phyloP scores from a whole-genome alignment of 2,888 invertebrate genomes.

The Schrankia costaestrigalis region DNA sequence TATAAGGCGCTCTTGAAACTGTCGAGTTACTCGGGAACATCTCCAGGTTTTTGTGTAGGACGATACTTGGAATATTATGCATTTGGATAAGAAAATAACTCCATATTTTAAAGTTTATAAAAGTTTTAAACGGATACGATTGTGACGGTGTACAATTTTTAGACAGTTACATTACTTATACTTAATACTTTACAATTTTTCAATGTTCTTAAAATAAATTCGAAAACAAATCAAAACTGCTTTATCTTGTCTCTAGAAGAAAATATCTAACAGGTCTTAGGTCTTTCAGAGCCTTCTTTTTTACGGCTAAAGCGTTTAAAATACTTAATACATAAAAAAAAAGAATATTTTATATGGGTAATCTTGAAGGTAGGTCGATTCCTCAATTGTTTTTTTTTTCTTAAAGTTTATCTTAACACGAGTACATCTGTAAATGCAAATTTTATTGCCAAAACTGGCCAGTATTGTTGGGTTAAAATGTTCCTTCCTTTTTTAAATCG shows the following conservation, averaged over 20 bases:
- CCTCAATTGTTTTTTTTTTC: too few relatives aligned
- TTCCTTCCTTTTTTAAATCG: slow-evolving; percentile 17
- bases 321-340: too few relatives aligned
- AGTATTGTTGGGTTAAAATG: slow-evolving; percentile 12
- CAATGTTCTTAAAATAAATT: too few relatives aligned
- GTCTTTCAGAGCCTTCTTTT: too few relatives aligned
- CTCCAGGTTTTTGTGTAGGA: slow-evolving; percentile 45
- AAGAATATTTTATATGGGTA: too few relatives aligned
- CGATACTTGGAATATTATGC: slow-evolving; percentile 14
- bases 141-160: background rate
- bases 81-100: slow-evolving; percentile 17
- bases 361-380: too few relatives aligned
- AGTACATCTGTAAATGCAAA: slow-evolving; percentile 26
- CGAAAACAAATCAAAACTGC: too few relatives aligned
- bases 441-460: slow-evolving; percentile 8
- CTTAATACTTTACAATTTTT: too few relatives aligned
- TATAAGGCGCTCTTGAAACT: slow-evolving; percentile 52
- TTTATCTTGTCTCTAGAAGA: too few relatives aligned
- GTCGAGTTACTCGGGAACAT: slow-evolving; percentile 47
- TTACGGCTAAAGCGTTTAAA: too few relatives aligned
- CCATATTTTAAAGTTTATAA: background rate
- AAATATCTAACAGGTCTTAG: too few relatives aligned
- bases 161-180: too few relatives aligned
- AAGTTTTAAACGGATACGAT: background rate
- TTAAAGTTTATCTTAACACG: slow-evolving; percentile 12